Evolutionary conservation across 2,888 invertebrate species (phyloP), one percentile per base, ranked within the genome.

Genomic region (Caenorhabditis uteleia): DNA sequence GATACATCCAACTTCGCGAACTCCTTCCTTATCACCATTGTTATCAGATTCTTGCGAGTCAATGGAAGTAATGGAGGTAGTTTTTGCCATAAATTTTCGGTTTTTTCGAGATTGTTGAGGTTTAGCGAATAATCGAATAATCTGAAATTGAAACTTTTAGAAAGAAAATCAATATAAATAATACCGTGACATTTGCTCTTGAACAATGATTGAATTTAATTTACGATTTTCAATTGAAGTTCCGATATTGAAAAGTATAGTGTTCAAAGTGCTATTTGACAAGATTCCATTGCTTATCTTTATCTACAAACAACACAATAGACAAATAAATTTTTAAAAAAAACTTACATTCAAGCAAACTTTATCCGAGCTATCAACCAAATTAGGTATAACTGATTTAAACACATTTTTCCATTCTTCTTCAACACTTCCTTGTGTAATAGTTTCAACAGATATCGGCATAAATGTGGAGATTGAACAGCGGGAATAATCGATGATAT

Each of bases 401-500:
- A 65, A 59, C 0, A 31, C 26, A 2, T 43, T n/a, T 7, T 25
- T 7, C 66, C 66, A 66, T 8, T 59, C 33, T 31, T 39, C 31
- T 44, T 60, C 57, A 10, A 6, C 0, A 23, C 43, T 7, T 25
- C 55, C 65, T 10, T 14, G 6, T 1, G 54, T 42, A 12, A 49
- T 16, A 5, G 12, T 18, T 21, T 64, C 46, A 3, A 73, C 18
- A 20, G n/a, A 62, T 25, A 70, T 42, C 18, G 69, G 67, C 56
- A 73, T 54, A n/a, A 65, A 68, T 3, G 69, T 68, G 1, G 65
- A 44, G 16, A 73, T 70, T 1, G 72, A 73, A 27, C 72, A 73
- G 8, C 65, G 60, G 29, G 67, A 69, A 27, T 31, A 57, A 27
- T 59, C 66, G 36, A 60, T 34, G 7, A 61, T n/a, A 21, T 54